Evolutionary conservation across 1,140 invertebrate species (phyloP), one percentile per base, ranked within the genome.

Genomic region (Dendrolimus punctatus): DNA sequence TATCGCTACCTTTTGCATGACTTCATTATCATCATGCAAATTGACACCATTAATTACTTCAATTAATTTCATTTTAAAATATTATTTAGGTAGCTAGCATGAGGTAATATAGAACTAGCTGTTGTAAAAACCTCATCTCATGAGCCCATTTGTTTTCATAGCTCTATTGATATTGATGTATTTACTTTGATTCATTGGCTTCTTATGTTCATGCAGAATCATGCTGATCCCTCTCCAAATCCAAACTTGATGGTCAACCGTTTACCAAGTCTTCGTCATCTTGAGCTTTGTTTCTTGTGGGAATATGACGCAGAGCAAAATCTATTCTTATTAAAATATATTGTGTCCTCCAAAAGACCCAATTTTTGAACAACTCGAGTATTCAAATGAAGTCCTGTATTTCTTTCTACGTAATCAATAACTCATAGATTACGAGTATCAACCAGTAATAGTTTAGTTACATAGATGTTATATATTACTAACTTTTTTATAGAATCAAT

Each of bases 1-100:
- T 64, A 60, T 56, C 7, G 54, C 60, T 60, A 47, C 51, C 46
- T 58, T 50, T 56, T 60, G 68, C 68, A 71, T 71, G 68, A 63
- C 45, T 42, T 59, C 55, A 58, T 60, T 57, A 47, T 41, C 46
- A 60, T 66, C 67, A 62, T 64, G 60, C 58, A 50, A 54, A 48
- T 37, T 40, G 7, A 40, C 6, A 49, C 47, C 45, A 54, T 43
- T 49, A 23, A 51, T 55, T 51, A 52, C 40, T 48, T 41, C 49
- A 39, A 51, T 47, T 48, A 43, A 45, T 37, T 52, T 54, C 50
- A 8, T 6, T 38, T 51, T 42, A 53, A 23, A 23, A 42, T 59
- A 39, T 46, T 46, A 43, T 6, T 23, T 41, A 50, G 49, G 23
- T 23, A 56, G 41, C 51, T 55, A 56, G 65, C 65, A 64, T 64